Base-by-base conservation (phyloP, 2,797 vertebrate genomes). In the Hoplostethus mediterraneus region DNA sequence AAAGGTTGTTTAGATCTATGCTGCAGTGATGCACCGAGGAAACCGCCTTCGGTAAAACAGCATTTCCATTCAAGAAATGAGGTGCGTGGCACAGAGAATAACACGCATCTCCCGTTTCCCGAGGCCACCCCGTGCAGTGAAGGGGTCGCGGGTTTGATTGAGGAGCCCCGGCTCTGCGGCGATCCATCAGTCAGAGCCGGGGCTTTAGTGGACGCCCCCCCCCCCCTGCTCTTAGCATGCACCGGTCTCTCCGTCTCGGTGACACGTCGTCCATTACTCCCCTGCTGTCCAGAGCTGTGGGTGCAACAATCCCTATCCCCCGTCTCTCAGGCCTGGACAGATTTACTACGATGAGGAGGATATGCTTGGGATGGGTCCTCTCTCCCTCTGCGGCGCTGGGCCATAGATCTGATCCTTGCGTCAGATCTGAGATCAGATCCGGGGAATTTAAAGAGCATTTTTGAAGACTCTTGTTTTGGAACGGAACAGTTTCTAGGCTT, bases 1-100 rank as follows among this genome's bases (percentile, higher is more conserved):
- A 69, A 83, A 75, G 71, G 73, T 88, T 84, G 83, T 84, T 91
- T 86, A 87, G 81, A 69, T 73, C 68, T 74, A 59, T 44, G 49
- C 55, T 14, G 68, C 17, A n/a, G 68, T 48, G 73, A 76, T 25
- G 75, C 70, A 67, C 62, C 63, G 55, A 5, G 68, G 64, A 73
- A 77, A 61, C 13, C 3, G 56, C 75, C 75, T 42, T 55, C 0
- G n/a, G 79, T 67, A 16, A 71, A 81, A 74, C 0, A 36, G 45
- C 12, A 6, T 14, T 49, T 61, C 40, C 2, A 6, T 55, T 3
- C 13, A 40, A 76, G 58, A 74, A 70, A 84, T 14, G 14, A 67
- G 49, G 60, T 40, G 25, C 30, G 61, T 63, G 77, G 71, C 61
- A 45, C 47, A 5, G 57, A 79, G 72, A 89, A 52, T 70, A 87